Conservation (phyloP, 2,797 vertebrate species). For the Buceros bicornis region DNA sequence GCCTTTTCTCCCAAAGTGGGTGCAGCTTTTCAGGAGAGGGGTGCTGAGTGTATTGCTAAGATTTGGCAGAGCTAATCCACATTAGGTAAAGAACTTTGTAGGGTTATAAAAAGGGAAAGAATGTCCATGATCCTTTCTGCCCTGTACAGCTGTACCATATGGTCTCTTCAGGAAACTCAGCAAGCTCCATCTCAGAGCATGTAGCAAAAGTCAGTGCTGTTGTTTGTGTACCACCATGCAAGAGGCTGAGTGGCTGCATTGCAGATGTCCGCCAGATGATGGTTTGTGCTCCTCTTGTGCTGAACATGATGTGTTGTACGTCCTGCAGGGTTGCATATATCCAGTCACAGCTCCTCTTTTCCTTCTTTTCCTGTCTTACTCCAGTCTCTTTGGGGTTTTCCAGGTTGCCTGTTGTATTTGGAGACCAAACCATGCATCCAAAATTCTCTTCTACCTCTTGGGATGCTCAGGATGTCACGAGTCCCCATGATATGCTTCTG, state of each 20-base stretch:
- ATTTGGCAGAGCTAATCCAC: neutral
- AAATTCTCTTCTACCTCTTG: neutral
- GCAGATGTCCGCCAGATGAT: neutral
- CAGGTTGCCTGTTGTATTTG: fast-evolving
- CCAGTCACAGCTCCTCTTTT: neutral
- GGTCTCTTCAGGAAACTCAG: neutral
- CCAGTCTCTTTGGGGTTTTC: neutral
- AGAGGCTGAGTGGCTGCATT: fast-evolving
- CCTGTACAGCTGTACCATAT: neutral
- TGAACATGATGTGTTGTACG: neutral
- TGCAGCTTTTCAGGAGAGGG: neutral
- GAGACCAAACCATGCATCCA: neutral
- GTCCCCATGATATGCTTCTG: neutral
- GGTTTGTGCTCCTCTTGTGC: neutral
- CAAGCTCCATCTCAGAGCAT: neutral
- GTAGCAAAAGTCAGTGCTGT: neutral
- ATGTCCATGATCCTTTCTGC: neutral
- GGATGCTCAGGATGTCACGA: neutral
- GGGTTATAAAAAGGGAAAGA: neutral
- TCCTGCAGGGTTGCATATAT: neutral
- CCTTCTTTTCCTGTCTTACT: neutral
- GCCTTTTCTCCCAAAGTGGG: neutral
- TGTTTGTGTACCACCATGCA: neutral
- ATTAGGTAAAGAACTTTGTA: neutral
- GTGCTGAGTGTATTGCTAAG: neutral